phyloP scores from a whole-genome alignment of 2,113 vertebrate genomes.

The Eupsittula cactorum region DNA sequence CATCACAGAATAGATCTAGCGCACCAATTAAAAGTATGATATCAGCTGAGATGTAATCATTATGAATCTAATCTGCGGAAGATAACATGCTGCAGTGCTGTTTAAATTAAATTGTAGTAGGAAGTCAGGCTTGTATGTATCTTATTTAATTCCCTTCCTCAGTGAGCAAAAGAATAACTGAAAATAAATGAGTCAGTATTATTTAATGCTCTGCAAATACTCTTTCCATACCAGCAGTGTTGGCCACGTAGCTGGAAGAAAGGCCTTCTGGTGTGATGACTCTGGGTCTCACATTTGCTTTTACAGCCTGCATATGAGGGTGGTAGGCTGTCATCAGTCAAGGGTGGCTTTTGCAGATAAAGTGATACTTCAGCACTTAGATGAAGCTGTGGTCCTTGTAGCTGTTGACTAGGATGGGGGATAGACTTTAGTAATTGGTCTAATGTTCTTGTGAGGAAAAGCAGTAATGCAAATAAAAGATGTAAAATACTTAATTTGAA shows the following conservation, averaged over 20 bases:
- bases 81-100: background rate
- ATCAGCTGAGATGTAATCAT: background rate
- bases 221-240: background rate
- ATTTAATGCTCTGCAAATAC: background rate
- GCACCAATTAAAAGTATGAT: background rate
- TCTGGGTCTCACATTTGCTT: background rate
- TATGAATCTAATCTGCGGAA: background rate
- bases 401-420: background rate
- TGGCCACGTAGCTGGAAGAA: background rate
- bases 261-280: background rate
- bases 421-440: background rate
- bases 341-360: background rate
- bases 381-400: background rate
- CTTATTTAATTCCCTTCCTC: background rate
- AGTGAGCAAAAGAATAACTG: background rate
- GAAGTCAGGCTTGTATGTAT: background rate
- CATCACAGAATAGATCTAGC: background rate
- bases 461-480: background rate
- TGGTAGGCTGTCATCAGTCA: background rate
- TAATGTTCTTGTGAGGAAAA: background rate
- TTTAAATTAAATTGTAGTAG: background rate
- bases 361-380: background rate
- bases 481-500: background rate
- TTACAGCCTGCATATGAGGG: background rate
- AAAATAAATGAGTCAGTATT: background rate